Conservation (phyloP, 2,113 vertebrate species). For the Catharus bicknelli region DNA sequence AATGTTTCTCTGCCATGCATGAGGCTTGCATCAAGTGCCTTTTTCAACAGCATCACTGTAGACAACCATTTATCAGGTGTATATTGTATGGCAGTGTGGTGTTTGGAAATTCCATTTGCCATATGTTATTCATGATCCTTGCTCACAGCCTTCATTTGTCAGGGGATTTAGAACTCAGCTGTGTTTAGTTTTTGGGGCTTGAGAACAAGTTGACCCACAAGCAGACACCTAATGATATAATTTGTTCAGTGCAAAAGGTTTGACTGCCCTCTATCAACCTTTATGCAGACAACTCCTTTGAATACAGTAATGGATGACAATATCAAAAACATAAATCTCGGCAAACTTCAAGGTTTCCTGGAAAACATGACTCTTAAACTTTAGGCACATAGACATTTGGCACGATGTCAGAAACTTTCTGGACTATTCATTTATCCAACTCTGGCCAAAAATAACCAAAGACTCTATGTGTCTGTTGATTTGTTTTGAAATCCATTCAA, state of each 20-base stretch:
- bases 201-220: constrained; percentile 82
- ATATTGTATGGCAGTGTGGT: constrained; percentile 70
- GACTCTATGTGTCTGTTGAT: constrained; percentile 80
- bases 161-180: constrained; percentile 83
- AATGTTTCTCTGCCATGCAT: constrained; percentile 35
- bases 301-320: constrained; percentile 76
- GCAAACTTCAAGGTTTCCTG: constrained; percentile 76
- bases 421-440: constrained; percentile 77
- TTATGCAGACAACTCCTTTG: constrained; percentile 76
- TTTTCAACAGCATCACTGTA: constrained; percentile 66
- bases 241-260: constrained; percentile 77
- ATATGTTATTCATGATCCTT: constrained; percentile 80
- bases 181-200: constrained; percentile 83
- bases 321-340: constrained; percentile 72
- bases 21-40: constrained; percentile 67
- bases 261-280: constrained; percentile 79
- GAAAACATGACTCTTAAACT: constrained; percentile 71
- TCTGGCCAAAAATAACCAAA: constrained; percentile 78
- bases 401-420: constrained; percentile 75
- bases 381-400: constrained; percentile 75
- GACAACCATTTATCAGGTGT: constrained; percentile 81
- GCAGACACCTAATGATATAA: constrained; percentile 82
- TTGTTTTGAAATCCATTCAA: constrained; percentile 83
- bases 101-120: constrained; percentile 85
- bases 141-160: constrained; percentile 82